phyloP scores from a whole-genome alignment of 1,140 invertebrate species.

The Odontomachus brunneus region DNA sequence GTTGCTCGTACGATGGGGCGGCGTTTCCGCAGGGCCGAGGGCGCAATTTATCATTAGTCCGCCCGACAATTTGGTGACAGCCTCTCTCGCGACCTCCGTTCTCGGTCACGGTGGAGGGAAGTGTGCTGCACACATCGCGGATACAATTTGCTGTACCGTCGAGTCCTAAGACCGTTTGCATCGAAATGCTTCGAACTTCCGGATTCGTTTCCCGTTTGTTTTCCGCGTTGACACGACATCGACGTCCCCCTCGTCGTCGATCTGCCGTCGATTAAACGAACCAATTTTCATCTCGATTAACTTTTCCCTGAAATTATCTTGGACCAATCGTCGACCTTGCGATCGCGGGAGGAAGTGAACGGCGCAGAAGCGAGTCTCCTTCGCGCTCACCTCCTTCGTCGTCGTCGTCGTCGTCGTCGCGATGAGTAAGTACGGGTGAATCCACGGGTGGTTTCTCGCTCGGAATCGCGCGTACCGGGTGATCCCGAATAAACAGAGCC shows the following conservation, averaged over 20 bases:
- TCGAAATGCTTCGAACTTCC: background rate
- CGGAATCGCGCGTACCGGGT: conserved; percentile 46
- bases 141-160: background rate
- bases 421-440: conserved; percentile 7
- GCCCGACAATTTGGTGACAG: conserved; percentile 85
- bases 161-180: conserved; percentile 9
- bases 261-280: too few species aligned
- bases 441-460: conserved; percentile 22
- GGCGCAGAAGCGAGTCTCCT: background rate
- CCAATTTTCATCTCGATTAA: too few species aligned
- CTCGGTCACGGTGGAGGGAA: conserved; percentile 61
- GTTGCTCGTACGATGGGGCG: conserved; percentile 61
- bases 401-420: conserved; percentile 42
- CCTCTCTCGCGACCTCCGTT: conserved; percentile 68
- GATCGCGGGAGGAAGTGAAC: conserved; percentile 7
- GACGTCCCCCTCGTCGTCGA: too few species aligned
- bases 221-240: background rate
- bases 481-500: conserved; percentile 73
- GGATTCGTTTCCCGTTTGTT: background rate
- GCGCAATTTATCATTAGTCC: conserved; percentile 84
- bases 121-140: background rate
- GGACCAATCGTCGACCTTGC: background rate
- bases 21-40: conserved; percentile 72
- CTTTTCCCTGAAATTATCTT: too few species aligned
- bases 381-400: conserved; percentile 40